Evolutionary conservation across 2,888 invertebrate genomes (phyloP), one percentile per base, ranked within the genome.

Genomic region (Cancer borealis): DNA sequence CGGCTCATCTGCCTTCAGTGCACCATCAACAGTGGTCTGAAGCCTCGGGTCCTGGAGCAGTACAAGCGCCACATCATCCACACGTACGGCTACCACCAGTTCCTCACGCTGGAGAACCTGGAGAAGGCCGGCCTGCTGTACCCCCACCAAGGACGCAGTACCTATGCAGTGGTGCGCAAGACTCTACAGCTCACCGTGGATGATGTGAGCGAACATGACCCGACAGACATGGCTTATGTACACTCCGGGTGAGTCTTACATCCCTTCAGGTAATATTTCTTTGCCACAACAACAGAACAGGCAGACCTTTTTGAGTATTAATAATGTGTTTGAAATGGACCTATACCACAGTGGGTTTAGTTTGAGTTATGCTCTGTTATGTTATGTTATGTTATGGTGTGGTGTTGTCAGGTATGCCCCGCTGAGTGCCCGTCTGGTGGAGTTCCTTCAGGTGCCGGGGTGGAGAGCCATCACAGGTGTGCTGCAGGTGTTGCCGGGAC

Each of bases 1-100:
- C 97, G 99, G 14, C 97, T 99, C 8, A 98, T 99, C 95, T 99
- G 99, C 96, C 97, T 99, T 93, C 99, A 99, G 97, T 99, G 99
- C 95, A 97, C 98, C 30, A 98, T 99, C 3, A 98, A 98, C 93
- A 99, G 99, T 30, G 99, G 99, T 0, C 97, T 99, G 4, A 99
- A 99, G 96, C 98, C 98, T 3, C 99, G 99, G 96, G 97, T 99
- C 0, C 96, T 98, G 93, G 98, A 98, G 96, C 97, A 97, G 96
- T 98, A 98, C 96, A 98, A 98, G 96, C 97, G 97, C 96, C 98
- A 98, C 96, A 97, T 98, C 91, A 97, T 98, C 93, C 98, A 98
- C 97, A 98, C 98, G 0, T 99, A 99, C 96, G 99, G 99, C 0
- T 97, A 98, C 96, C 97, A 98, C 96, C 98, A 98, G 93, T 97